Conservation (phyloP, 2,888 invertebrate species). For the Nycteola revayana region DNA sequence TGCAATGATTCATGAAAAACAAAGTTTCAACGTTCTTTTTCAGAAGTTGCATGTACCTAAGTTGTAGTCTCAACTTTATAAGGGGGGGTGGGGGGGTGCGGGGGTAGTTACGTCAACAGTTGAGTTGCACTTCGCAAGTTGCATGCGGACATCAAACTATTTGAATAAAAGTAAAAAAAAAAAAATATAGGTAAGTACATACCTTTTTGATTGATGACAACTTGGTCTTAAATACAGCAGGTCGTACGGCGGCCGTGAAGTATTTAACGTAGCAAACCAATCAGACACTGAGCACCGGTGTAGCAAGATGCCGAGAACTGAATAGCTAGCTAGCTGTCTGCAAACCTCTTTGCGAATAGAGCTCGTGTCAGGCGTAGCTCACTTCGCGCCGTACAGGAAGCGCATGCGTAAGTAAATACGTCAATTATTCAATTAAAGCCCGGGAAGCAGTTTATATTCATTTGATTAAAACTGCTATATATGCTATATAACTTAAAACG, state of each 20-base stretch:
- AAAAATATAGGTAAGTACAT: slow-evolving; percentile 8
- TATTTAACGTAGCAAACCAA: slow-evolving; percentile 12
- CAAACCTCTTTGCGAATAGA: slow-evolving; percentile 17
- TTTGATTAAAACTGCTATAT: too few species aligned
- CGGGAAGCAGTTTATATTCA: too few species aligned
- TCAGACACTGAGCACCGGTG: slow-evolving; percentile 22
- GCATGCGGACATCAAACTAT: slow-evolving; percentile 7
- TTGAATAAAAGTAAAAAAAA: neutral
- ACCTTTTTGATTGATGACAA: slow-evolving; percentile 18
- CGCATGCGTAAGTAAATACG: slow-evolving; percentile 62
- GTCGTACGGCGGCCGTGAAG: slow-evolving; percentile 14
- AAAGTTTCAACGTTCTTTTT: neutral
- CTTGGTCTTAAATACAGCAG: slow-evolving; percentile 8
- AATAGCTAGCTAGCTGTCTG: slow-evolving; percentile 20
- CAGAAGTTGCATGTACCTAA: slow-evolving; percentile 5
- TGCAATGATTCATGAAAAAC: slow-evolving; percentile 3
- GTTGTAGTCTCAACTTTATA: slow-evolving; percentile 33
- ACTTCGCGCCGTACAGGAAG: slow-evolving; percentile 50
- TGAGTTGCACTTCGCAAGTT: slow-evolving; percentile 20
- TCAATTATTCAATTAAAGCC: slow-evolving; percentile 58
- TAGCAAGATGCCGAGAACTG: slow-evolving; percentile 32
- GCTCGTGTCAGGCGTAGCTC: slow-evolving; percentile 36
- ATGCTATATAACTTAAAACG: too few species aligned
- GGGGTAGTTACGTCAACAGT: slow-evolving; percentile 31
- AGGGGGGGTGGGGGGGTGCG: too few species aligned